A percentile compares a stretch with the other conserved stretches of the same genome.
phyloP scores from a whole-genome alignment of 2,113 vertebrate species.

The Odocoileus hemionus region DNA sequence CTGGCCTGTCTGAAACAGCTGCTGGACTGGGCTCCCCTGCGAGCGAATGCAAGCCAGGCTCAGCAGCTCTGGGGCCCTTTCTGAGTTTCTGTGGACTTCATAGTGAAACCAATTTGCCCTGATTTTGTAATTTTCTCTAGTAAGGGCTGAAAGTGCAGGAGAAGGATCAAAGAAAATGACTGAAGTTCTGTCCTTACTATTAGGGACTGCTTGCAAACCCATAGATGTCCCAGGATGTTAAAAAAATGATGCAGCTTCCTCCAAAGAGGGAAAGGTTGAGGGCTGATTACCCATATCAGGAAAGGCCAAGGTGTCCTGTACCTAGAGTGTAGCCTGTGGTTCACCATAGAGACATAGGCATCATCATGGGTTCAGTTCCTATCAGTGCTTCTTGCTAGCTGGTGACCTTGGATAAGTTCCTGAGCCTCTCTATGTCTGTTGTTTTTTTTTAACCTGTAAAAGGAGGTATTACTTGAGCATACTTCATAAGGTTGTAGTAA shows the following conservation, averaged over 20 bases:
- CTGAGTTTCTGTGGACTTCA: neutral
- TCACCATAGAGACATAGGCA: neutral
- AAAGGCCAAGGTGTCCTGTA: neutral
- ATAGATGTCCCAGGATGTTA: neutral
- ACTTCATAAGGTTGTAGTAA: neutral
- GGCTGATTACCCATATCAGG: neutral
- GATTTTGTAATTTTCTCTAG: conserved; percentile 9
- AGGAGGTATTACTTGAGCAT: neutral
- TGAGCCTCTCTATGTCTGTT: neutral
- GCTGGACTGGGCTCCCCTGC: neutral
- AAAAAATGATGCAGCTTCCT: neutral
- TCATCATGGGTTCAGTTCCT: neutral
- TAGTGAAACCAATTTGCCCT: neutral
- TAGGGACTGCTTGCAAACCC: neutral
- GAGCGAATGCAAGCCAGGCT: neutral
- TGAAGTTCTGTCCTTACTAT: neutral
- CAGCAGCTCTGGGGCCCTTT: neutral
- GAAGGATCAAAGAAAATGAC: neutral
- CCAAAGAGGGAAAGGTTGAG: neutral
- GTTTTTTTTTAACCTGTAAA: neutral
- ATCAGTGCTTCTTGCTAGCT: neutral
- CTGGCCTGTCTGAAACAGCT: neutral
- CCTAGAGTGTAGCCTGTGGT: neutral
- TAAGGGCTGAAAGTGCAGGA: neutral
- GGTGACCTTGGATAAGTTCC: neutral